Base-by-base conservation (phyloP, 2,797 vertebrate species). In the Sebastes hopkinsi region DNA sequence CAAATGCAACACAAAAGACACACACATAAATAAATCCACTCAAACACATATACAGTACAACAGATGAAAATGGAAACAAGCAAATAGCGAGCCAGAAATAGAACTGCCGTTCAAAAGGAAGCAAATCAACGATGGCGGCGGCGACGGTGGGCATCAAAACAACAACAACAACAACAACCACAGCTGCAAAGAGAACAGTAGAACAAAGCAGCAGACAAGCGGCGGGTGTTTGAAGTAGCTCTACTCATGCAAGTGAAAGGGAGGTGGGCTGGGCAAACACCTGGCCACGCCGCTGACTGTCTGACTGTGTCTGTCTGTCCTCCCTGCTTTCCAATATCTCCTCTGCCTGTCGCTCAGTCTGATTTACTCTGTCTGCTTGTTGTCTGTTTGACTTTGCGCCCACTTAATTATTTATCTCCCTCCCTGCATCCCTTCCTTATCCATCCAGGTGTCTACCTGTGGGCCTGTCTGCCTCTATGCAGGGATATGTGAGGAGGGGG, bases 211-310 rank as follows among this genome's bases (percentile, higher is more conserved):
- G 82, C 85, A 81, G 90, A 90, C 80, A 82, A 90, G 89, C 78
- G 78, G 80, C 62, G 30, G 75, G 77, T 79, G 87, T 92, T 92
- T 94, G 90, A 94, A 90, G 92, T 76, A 46, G 56, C 70, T 89
- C 80, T 42, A 58, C 76, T 91, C 91, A 93, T 93, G 92, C 89
- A 92, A 78, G 90, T 90, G 87, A 90, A 89, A 81, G 75, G 83
- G 68, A 69, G 78, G 66, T 66, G 83, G 75, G 72, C 87, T 77
- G 85, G 78, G 80, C 67, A 52, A 82, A 80, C 91, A 93, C 86
- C 90, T 92, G 89, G 87, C 74, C 62, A 54, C 32, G 7, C n/a
- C 36, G 71, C 74, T 83, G 7, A 64, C 83, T 80, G 79, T 82
- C 70, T 80, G 69, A 30, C 74, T 82, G 72, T 38, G 25, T 70